Evolutionary conservation across 1,140 invertebrate species (phyloP), one percentile per base, ranked within the genome.

Genomic region (Drosophila dunni): DNA sequence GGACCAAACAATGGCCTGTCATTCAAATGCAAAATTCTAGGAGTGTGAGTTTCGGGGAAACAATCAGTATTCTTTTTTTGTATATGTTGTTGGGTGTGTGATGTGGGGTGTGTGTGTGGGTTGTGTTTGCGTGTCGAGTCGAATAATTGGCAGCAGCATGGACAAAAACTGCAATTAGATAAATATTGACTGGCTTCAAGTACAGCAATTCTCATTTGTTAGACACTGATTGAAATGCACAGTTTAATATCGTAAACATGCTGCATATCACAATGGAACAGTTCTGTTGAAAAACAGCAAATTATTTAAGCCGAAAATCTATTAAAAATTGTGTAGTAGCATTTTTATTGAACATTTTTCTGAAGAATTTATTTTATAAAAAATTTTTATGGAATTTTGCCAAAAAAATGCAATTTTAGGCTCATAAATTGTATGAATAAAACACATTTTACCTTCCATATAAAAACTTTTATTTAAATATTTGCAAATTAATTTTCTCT

Each of bases 101-200:
- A 11, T 17, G 36, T 29, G 40, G n/a, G n/a, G n/a, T n/a, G n/a
- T n/a, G n/a, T n/a, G n/a, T n/a, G 45, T 3, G 44, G 20, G n/a
- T 11, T 17, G 36, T 29, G 40, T 63, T 64, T 56, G 57, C 45
- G 33, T 67, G 61, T 50, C 50, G 29, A 66, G 46, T 51, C 63
- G 56, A 78, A 76, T 75, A 78, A 81, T 81, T 86, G 82, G 66
- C 75, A 72, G 71, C 54, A 73, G 53, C 53, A 65, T 71, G 61
- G 53, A 79, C 76, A 86, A 74, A 71, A 79, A 79, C 40, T 83
- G 72, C 79, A 88, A 88, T 88, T 89, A 88, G 77, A 83, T 45
- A 51, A 34, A 42, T 36, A 69, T 56, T 60, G 56, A 62, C 40
- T 24, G 33, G 54, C 44, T 34, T 1, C 9, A 33, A 24, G 2